Evolutionary conservation across 2,113 vertebrate genomes (phyloP).

Genomic region (Chlorodrepanis virens): DNA sequence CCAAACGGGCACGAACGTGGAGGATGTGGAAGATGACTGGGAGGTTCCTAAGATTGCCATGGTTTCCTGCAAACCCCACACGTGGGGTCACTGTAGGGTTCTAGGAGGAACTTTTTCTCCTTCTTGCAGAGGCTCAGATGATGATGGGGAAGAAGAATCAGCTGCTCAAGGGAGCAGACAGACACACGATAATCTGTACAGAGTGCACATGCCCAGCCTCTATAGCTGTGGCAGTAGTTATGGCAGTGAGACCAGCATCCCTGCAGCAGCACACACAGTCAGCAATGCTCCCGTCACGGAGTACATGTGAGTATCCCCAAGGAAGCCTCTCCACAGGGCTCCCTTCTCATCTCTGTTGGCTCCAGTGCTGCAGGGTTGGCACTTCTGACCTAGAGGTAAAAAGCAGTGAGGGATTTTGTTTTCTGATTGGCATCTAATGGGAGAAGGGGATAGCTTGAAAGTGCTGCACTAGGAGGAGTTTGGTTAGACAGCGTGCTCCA

Average conservation of each 20-base stretch:
- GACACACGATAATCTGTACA: slow-evolving; percentile 93
- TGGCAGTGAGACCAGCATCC: slow-evolving; percentile 95
- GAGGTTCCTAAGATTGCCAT: slow-evolving; percentile 21
- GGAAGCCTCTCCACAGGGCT: background rate
- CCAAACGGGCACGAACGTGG: slow-evolving; percentile 12
- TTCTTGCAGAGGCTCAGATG: slow-evolving; percentile 79
- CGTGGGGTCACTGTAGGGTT: slow-evolving; percentile 4
- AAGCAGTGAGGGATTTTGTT: background rate
- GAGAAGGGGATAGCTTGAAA: background rate
- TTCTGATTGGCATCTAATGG: background rate
- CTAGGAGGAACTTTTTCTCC: slow-evolving; percentile 36
- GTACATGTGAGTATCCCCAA: slow-evolving; percentile 88
- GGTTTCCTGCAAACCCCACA: slow-evolving; percentile 18
- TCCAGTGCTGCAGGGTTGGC: background rate
- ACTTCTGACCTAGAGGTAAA: background rate
- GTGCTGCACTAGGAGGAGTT: background rate
- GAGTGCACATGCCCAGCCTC: slow-evolving; percentile 97
- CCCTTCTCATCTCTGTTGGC: background rate
- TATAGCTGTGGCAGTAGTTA: slow-evolving; percentile 99
- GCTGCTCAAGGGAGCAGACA: slow-evolving; percentile 84
- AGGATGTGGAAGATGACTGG: slow-evolving; percentile 40
- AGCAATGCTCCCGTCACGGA: slow-evolving; percentile 97
- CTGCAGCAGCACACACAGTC: slow-evolving; percentile 94
- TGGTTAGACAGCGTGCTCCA: background rate
- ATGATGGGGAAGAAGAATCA: slow-evolving; percentile 90